Evolutionary conservation across 1,140 invertebrate species (phyloP), one percentile per base, ranked within the genome.

Genomic region (Drosophila obscura): DNA sequence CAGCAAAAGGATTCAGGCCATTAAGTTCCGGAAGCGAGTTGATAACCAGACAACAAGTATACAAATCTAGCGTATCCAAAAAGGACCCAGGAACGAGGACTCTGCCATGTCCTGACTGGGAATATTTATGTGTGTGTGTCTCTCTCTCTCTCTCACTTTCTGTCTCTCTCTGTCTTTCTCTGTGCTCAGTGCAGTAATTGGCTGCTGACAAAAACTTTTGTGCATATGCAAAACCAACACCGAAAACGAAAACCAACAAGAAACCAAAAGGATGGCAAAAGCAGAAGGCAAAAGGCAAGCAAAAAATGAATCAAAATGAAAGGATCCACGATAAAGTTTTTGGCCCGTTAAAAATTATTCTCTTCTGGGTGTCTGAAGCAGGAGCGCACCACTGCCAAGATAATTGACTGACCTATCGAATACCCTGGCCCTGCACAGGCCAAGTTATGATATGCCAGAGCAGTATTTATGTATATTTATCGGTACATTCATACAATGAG

Each of bases 1-100:
- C 76, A 80, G 76, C 67, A 68, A 87, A 91, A 91, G 90, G 90
- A 91, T 91, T 91, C 90, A 90, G 90, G 72, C 90, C 90, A 91
- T 91, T 91, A 91, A 91, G 80, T 91, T 85, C 85, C 85, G 90
- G 90, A 91, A 90, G 71, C 69, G 65, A 75, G 82, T 87, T 81
- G 82, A 87, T 82, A 82, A 82, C 82, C 82, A 85, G 78, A 87
- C 82, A 87, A 78, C 82, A 85, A 85, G 73, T 74, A 73, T 58
- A 64, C 52, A 87, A 78, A 68, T 73, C 61, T 60, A 65, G 56
- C 45, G 58, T 4, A 8, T 3, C 35, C 35, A 11, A 39, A 28
- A 13, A 39, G 35, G 56, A 48, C 45, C 62, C 49, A 50, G 39
- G 58, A 16, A 16, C 63, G 31, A 24, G 26, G 11, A 39, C 35